Base-by-base conservation (phyloP, 1,140 invertebrate species). In the Camponotus pennsylvanicus region DNA sequence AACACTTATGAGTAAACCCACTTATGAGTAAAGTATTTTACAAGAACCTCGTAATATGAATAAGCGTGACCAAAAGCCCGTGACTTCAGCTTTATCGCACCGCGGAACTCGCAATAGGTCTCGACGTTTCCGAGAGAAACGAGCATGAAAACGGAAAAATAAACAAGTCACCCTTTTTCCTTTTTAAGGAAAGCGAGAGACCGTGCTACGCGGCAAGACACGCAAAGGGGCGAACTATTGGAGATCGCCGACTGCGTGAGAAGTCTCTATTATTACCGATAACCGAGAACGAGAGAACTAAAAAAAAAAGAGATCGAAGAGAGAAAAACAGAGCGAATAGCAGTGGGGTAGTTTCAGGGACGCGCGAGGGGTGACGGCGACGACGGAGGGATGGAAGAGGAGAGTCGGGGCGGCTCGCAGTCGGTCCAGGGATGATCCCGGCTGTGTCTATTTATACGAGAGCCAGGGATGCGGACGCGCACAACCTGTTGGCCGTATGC, bases 371-470 rank as follows among this genome's bases (percentile, higher is more conserved):
- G 8, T 3, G 42, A 21, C 45, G 66, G 57, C 32, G 18, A n/a
- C 18, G 70, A 57, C n/a, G 66, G 61, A 32, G 55, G 32, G 18
- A 40, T 2, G 18, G 63, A 52, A 45, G 40, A 40, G 15, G 57
- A 40, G 63, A 79, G 55, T 61, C 55, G 87, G 73, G 69, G 80
- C 59, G 86, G 88, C 76, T 57, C 89, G 86, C 83, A 57, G 87
- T 83, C 90, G 87, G 92, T 93, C 93, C 93, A 92, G 92, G 93
- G 92, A 93, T 94, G 92, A 94, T 94, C 93, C 92, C 91, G 91
- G 92, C 90, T 93, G 91, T 92, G 91, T 93, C 92, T 94, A 94
- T 94, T 94, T 94, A 94, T 94, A 93, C 85, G 89, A 90, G 83
- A 90, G 85, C 92, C 89, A 87, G 89, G 89, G 90, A 90, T 64